A percentile compares a stretch with the other conserved stretches of the same genome.
phyloP scores from a whole-genome alignment of 2,888 invertebrate genomes.

The Apotomis betuletana region DNA sequence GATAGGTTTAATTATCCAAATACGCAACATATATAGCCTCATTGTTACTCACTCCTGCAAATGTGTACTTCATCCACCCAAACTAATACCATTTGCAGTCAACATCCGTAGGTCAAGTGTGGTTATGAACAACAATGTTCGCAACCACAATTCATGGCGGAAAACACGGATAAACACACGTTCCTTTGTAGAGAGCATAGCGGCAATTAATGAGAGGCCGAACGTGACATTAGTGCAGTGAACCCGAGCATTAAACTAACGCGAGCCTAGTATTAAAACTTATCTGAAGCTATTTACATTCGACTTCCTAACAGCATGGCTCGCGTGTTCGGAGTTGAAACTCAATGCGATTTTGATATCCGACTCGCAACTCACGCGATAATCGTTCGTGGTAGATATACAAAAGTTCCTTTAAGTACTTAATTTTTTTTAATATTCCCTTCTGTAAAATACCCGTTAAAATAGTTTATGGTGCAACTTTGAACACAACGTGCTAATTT shows the following conservation, averaged over 20 bases:
- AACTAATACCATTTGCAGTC: slow-evolving; percentile 11
- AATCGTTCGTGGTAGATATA: slow-evolving; percentile 10
- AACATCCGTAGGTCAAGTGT: slow-evolving; percentile 25
- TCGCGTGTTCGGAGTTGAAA: slow-evolving; percentile 53
- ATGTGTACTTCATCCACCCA: background rate
- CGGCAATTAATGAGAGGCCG: slow-evolving; percentile 79
- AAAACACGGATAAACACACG: slow-evolving; percentile 69
- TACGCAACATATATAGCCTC: background rate
- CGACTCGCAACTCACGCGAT: slow-evolving; percentile 32
- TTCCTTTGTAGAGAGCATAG: slow-evolving; percentile 68
- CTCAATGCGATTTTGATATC: slow-evolving; percentile 40
- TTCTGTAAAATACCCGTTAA: too few species aligned
- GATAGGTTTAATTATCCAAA: background rate
- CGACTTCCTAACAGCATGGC: slow-evolving; percentile 74
- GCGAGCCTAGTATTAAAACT: slow-evolving; percentile 78
- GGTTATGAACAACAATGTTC: slow-evolving; percentile 39
- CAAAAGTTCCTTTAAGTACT: too few species aligned
- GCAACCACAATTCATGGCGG: slow-evolving; percentile 53
- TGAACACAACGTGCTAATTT: too few species aligned
- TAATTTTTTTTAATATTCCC: too few species aligned
- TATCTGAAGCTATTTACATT: slow-evolving; percentile 81
- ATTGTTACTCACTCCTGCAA: too few species aligned
- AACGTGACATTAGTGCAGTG: slow-evolving; percentile 81
- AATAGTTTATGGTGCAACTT: too few species aligned
- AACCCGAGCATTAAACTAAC: slow-evolving; percentile 75